Evolutionary conservation across 2,888 invertebrate genomes (phyloP).

Genomic region (Sinelater perroti): DNA sequence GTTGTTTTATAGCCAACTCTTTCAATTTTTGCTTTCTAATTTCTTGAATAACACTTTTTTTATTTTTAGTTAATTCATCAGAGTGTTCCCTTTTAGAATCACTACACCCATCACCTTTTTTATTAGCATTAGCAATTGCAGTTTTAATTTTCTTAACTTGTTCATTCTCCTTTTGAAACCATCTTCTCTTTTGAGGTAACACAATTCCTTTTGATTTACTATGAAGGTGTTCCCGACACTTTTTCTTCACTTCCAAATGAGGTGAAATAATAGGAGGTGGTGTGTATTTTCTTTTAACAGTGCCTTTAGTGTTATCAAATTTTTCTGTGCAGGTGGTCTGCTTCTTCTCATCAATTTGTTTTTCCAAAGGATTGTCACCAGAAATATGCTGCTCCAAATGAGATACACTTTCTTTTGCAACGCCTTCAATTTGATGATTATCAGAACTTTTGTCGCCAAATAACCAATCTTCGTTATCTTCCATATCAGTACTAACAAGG

Average conservation of each 20-base stretch:
- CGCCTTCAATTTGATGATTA: too few species aligned
- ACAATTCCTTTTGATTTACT: too few species aligned
- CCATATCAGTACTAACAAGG: conserved; percentile 8
- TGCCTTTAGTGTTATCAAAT: neutral
- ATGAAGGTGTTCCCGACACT: neutral
- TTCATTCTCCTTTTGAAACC: conserved; percentile 6
- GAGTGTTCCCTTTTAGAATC: conserved; percentile 18
- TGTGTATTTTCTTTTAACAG: conserved; percentile 26
- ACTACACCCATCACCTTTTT: neutral
- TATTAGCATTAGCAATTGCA: conserved; percentile 15
- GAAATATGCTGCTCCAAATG: too few species aligned
- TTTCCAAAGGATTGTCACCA: neutral
- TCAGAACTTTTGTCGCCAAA: neutral
- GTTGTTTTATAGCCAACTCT: conserved; percentile 63
- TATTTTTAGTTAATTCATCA: conserved; percentile 36
- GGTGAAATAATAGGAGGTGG: conserved; percentile 48
- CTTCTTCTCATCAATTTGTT: too few species aligned
- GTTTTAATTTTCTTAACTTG: conserved; percentile 23
- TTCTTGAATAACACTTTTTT: conserved; percentile 52
- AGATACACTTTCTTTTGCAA: too few species aligned
- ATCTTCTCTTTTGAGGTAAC: conserved; percentile 17
- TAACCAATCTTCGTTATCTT: conserved; percentile 2
- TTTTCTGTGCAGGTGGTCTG: neutral
- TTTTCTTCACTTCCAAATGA: conserved; percentile 38
- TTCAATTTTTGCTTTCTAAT: conserved; percentile 64